A percentile compares a stretch with the other conserved stretches of the same genome.
Conservation (phyloP, 2,797 vertebrate genomes). For the Tadarida brasiliensis region DNA sequence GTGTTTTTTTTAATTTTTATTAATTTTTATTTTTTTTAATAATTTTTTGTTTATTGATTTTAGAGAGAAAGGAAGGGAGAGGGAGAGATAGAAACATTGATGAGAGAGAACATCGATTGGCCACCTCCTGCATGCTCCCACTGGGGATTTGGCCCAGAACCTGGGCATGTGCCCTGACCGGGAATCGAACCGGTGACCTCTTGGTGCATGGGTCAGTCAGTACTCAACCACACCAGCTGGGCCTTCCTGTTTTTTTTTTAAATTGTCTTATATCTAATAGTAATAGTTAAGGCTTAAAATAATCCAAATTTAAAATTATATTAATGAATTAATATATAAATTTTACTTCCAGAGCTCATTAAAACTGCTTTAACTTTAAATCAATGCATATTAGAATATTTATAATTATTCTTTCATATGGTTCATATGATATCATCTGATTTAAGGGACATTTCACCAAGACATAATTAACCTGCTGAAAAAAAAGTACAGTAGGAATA, state of each 20-base stretch:
- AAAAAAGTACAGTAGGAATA: slow-evolving; percentile 10
- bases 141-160: no score
- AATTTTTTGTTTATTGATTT: no score
- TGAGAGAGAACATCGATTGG: no score
- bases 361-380: slow-evolving; percentile 60
- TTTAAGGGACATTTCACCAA: slow-evolving; percentile 24
- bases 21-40: no score
- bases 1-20: no score
- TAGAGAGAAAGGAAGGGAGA: no score
- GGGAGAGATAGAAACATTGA: no score
- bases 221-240: no score
- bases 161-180: no score
- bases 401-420: slow-evolving; percentile 45
- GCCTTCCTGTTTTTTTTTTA: background rate
- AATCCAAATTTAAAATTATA: slow-evolving; percentile 38
- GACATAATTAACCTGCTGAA: slow-evolving; percentile 40
- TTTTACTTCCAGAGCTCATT: slow-evolving; percentile 43
- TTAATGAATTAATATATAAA: slow-evolving; percentile 44
- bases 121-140: no score
- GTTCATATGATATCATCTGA: slow-evolving; percentile 33
- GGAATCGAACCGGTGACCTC: no score
- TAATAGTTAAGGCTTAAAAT: background rate
- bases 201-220: no score
- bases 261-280: background rate
- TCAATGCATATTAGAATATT: slow-evolving; percentile 30